These are phyloP conservation scores for Anguilla marmorata DNA, from an alignment of 2,797 vertebrate genomes.

Conservation along the genomic window DNA sequence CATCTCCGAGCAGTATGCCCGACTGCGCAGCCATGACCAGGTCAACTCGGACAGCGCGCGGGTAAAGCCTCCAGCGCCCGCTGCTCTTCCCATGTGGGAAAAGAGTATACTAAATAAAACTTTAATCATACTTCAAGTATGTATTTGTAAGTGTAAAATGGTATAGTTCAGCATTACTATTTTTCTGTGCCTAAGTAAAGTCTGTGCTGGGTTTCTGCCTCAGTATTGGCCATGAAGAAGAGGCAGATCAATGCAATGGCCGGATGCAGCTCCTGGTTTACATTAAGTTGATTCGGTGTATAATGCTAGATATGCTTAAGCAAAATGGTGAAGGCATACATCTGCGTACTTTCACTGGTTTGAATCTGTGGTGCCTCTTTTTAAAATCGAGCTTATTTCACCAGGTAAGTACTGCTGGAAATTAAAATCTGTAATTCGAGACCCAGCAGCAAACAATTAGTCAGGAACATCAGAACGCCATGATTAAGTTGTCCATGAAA, in stretches of 20 bases:
- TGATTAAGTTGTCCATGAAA: neutral
- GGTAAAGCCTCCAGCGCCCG: slow-evolving; percentile 40
- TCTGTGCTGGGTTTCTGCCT: neutral
- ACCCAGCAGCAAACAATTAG: neutral
- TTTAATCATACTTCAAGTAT: no score
- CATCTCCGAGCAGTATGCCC: slow-evolving; percentile 62
- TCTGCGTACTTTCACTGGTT: neutral
- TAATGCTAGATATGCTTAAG: neutral
- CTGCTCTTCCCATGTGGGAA: neutral
- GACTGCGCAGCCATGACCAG: slow-evolving; percentile 61
- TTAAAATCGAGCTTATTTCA: neutral
- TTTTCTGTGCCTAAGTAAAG: no score
- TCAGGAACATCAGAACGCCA: neutral
- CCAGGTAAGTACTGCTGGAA: neutral
- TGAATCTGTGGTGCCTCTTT: neutral
- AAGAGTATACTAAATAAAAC: no score
- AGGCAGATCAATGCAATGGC: no score
- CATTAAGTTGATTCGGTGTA: neutral
- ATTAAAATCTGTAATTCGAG: neutral
- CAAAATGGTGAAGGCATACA: neutral
- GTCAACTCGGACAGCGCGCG: slow-evolving; percentile 56
- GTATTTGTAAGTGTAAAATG: no score
- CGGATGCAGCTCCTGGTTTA: neutral
- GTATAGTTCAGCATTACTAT: no score
- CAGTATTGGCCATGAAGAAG: neutral